These are phyloP conservation scores for Thunnus thynnus DNA, from an alignment of 2,113 vertebrate genomes.

Conservation along the genomic window DNA sequence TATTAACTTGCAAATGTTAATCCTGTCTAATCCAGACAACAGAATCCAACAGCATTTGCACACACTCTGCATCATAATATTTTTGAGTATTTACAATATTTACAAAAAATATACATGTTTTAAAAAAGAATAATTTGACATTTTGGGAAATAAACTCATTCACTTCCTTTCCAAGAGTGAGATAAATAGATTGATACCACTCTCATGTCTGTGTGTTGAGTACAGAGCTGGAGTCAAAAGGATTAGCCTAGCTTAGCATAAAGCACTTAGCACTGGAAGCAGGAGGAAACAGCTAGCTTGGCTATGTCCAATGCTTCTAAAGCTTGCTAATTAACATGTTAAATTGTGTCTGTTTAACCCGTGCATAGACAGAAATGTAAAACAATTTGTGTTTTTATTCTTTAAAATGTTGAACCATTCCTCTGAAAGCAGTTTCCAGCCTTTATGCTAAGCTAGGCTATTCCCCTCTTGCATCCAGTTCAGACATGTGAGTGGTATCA, in stretches of 20 bases:
- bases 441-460: constrained; percentile 25
- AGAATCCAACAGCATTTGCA: constrained; percentile 3
- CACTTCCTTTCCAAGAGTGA: background rate
- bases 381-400: background rate
- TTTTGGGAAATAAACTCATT: constrained; percentile 15
- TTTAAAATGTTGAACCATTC: background rate
- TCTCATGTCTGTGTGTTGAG: background rate
- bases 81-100: constrained; percentile 79
- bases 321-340: background rate
- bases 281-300: background rate
- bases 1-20: background rate
- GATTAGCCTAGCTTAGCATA: constrained; percentile 29
- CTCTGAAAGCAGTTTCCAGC: background rate
- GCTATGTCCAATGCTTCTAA: background rate
- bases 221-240: background rate
- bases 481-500: background rate
- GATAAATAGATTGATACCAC: background rate
- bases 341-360: background rate
- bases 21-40: background rate
- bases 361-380: background rate
- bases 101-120: constrained; percentile 75
- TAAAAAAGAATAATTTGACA: constrained; percentile 12
- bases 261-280: background rate
- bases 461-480: background rate
- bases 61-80: constrained; percentile 13